Conservation (phyloP, 1,140 invertebrate genomes). For the Rhyzopertha dominica region DNA sequence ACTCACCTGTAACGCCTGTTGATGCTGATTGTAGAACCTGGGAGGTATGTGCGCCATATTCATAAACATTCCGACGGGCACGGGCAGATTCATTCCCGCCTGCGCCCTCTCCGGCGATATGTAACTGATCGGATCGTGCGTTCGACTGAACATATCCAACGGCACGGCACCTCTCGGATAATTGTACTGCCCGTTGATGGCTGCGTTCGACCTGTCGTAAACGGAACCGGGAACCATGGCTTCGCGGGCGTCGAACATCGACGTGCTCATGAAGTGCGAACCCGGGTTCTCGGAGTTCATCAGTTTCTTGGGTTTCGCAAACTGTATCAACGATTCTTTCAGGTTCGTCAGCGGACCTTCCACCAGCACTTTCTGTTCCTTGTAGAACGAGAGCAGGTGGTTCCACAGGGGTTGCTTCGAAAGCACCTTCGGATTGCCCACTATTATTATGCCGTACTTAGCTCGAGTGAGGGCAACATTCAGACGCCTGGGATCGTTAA, state of each 20-base stretch:
- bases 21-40: constrained; percentile 79
- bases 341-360: constrained; percentile 97
- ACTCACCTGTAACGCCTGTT: constrained; percentile 59
- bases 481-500: constrained; percentile 94
- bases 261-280: constrained; percentile 94
- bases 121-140: constrained; percentile 88
- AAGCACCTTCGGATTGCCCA: constrained; percentile 98
- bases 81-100: constrained; percentile 72
- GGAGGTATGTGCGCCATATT: constrained; percentile 87
- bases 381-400: constrained; percentile 95
- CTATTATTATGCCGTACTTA: constrained; percentile 97
- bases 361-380: constrained; percentile 95
- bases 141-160: constrained; percentile 58
- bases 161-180: constrained; percentile 48
- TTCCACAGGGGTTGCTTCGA: constrained; percentile 99
- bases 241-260: constrained; percentile 88
- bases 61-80: constrained; percentile 94
- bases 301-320: constrained; percentile 94
- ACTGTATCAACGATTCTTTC: constrained; percentile 94
- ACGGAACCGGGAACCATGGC: constrained; percentile 82
- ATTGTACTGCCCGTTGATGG: constrained; percentile 37
- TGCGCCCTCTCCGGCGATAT: constrained; percentile 83
- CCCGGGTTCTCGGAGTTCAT: constrained; percentile 92
- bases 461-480: constrained; percentile 98
- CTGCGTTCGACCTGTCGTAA: constrained; percentile 56